Evolutionary conservation across 2,113 vertebrate genomes (phyloP).

Genomic region (Brachyhypopomus gauderio): DNA sequence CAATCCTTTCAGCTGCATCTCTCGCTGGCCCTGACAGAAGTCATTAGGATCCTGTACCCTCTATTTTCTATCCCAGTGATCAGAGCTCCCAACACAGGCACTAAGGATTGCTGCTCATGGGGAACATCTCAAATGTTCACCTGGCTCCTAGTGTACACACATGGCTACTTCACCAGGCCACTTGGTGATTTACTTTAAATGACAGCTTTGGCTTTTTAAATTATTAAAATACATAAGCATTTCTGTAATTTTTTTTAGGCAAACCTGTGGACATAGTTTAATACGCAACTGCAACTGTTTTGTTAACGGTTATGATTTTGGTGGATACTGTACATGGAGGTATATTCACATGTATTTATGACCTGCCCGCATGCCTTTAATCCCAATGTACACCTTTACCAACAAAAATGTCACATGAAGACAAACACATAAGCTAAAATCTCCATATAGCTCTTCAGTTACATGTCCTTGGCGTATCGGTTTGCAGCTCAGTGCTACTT

Average conservation of each 20-base stretch:
- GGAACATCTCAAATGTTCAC: neutral
- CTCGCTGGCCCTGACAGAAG: conserved; percentile 41
- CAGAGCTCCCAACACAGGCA: conserved; percentile 13
- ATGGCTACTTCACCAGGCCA: conserved; percentile 3
- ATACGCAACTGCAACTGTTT: too few relatives aligned
- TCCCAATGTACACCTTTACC: neutral
- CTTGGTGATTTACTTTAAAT: conserved; percentile 16
- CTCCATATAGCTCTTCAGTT: conserved; percentile 24
- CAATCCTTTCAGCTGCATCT: conserved; percentile 2
- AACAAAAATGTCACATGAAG: neutral
- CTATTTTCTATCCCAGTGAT: conserved; percentile 45
- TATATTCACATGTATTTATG: too few relatives aligned
- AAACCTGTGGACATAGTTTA: too few relatives aligned
- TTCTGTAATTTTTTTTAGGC: neutral
- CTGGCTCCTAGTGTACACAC: conserved; percentile 29
- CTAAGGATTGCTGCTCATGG: neutral
- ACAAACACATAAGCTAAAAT: conserved; percentile 13
- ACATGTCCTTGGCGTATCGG: conserved; percentile 34
- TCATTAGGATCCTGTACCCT: conserved; percentile 42
- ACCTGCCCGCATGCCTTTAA: neutral
- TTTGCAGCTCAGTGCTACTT: conserved; percentile 48
- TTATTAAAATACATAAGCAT: neutral
- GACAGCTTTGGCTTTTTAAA: neutral
- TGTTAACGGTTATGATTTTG: too few relatives aligned
- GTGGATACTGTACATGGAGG: too few relatives aligned